Conservation (phyloP, 2,113 vertebrate species). For the Plestiodon gilberti region DNA sequence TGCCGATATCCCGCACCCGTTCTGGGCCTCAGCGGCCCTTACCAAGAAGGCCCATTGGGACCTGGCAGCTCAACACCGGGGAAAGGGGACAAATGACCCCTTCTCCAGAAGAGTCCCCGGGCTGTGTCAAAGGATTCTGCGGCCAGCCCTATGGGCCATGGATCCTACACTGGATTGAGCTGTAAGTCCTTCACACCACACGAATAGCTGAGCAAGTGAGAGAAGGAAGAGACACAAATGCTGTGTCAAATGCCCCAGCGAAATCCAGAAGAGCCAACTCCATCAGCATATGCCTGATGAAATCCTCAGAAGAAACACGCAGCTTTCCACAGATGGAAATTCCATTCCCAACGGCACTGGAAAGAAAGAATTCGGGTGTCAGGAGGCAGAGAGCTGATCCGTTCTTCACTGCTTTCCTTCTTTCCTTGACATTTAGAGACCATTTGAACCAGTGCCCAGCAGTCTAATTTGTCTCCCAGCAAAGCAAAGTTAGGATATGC, state of each 20-base stretch:
- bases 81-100: too few species aligned
- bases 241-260: constrained; percentile 20
- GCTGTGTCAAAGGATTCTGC: too few species aligned
- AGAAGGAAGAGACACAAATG: not conserved
- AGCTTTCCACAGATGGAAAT: constrained; percentile 44
- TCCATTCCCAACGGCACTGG: constrained; percentile 43
- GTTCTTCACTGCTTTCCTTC: constrained; percentile 41
- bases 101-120: too few species aligned
- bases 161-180: not conserved
- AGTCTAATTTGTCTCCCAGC: constrained; percentile 12
- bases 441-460: constrained; percentile 45
- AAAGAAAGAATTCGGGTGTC: constrained; percentile 40
- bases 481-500: constrained; percentile 38
- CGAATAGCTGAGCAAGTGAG: not conserved
- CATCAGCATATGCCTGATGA: not conserved
- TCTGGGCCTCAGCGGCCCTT: too few species aligned
- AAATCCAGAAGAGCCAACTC: constrained; percentile 9
- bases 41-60: too few species aligned
- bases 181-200: not conserved
- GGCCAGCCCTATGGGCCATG: too few species aligned
- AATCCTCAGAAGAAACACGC: constrained; percentile 24
- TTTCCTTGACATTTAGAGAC: constrained; percentile 47
- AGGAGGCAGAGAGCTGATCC: not conserved
- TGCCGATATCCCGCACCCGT: too few species aligned
- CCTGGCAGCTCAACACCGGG: too few species aligned